Evolutionary conservation across 2,113 vertebrate species (phyloP).

Genomic region (Syngnathus scovelli): DNA sequence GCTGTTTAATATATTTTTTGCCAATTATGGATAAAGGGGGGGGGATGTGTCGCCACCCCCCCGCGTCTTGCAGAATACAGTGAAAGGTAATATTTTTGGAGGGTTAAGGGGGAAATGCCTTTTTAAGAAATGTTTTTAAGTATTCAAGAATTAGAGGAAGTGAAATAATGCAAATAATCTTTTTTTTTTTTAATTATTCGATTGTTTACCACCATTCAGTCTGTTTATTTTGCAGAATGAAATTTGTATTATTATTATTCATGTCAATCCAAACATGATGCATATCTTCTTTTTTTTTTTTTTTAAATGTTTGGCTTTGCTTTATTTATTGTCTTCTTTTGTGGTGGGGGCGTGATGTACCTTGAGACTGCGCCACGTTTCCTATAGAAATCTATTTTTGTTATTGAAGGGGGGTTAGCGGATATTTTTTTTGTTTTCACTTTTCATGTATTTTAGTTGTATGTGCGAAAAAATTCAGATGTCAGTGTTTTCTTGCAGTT

Average conservation of each 20-base stretch:
- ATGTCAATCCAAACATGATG: constrained; percentile 63
- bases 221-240: constrained; percentile 61
- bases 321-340: constrained; percentile 75
- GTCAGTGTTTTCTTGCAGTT: constrained; percentile 60
- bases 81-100: constrained; percentile 67
- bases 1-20: constrained; percentile 72
- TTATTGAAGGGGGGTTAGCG: constrained; percentile 63
- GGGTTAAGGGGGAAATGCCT: constrained; percentile 56
- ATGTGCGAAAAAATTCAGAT: constrained; percentile 34
- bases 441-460: constrained; percentile 46
- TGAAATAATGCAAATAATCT: constrained; percentile 62
- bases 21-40: constrained; percentile 70
- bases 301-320: constrained; percentile 58
- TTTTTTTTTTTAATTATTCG: constrained; percentile 30
- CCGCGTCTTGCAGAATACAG: constrained; percentile 59
- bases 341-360: constrained; percentile 60
- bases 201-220: constrained; percentile 49
- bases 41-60: constrained; percentile 27
- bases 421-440: constrained; percentile 39
- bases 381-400: constrained; percentile 96
- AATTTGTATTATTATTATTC: constrained; percentile 35
- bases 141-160: constrained; percentile 52
- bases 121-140: constrained; percentile 71
- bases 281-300: constrained; percentile 74
- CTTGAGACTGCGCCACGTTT: constrained; percentile 79